A percentile compares a stretch with the other conserved stretches of the same genome.
phyloP scores from a whole-genome alignment of 2,113 vertebrate genomes.

The Pituophis catenifer region DNA sequence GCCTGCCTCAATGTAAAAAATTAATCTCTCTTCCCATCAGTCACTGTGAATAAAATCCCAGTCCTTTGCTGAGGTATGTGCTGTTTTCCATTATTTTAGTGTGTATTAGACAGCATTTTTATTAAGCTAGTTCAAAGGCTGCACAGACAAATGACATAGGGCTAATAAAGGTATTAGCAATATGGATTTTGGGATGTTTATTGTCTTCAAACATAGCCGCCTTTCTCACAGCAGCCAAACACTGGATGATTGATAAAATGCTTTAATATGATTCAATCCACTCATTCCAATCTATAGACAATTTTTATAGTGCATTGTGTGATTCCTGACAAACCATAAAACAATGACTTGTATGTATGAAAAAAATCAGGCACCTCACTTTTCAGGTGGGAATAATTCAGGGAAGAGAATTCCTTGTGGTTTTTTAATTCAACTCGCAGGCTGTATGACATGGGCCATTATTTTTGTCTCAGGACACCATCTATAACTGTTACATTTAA shows the following conservation, averaged over 20 bases:
- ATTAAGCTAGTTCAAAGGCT: not conserved
- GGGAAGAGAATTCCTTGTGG: not conserved
- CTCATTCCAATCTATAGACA: not conserved
- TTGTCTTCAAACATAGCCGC: not conserved
- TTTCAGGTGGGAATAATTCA: not conserved
- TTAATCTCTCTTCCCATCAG: slow-evolving; percentile 40
- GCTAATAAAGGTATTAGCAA: not conserved
- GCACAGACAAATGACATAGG: not conserved
- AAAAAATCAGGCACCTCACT: not conserved
- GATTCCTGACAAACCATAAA: not conserved
- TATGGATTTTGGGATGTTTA: not conserved
- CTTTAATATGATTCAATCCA: not conserved
- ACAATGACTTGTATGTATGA: not conserved
- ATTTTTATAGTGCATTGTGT: not conserved
- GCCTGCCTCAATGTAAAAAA: slow-evolving; percentile 33
- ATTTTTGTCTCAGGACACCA: not conserved
- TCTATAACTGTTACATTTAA: not conserved
- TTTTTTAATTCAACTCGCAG: not conserved
- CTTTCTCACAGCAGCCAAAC: not conserved
- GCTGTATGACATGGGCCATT: not conserved
- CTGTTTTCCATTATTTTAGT: not conserved
- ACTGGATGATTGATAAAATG: not conserved
- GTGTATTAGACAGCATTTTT: not conserved
- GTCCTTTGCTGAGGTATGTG: not conserved
- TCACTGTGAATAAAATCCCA: slow-evolving; percentile 23